Conservation (phyloP, 2,113 vertebrate genomes). For the Oryctolagus cuniculus region DNA sequence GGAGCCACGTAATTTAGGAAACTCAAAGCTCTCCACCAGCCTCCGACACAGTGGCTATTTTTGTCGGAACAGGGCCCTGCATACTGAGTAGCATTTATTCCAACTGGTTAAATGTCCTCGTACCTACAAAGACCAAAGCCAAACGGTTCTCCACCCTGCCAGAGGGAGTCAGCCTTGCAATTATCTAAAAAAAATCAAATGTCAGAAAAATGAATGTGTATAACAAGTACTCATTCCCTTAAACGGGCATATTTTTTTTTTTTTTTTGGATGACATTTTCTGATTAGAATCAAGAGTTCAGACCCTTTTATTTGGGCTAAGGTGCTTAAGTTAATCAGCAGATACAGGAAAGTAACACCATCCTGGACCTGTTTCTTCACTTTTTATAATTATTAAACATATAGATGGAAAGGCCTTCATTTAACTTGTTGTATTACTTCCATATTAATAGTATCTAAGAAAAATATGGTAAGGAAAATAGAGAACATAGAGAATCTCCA, state of each 20-base stretch:
- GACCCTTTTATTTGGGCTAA: not conserved
- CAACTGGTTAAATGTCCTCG: constrained; percentile 10
- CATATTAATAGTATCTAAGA: constrained; percentile 4
- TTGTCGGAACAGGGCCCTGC: constrained; percentile 17
- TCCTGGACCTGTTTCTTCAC: not conserved
- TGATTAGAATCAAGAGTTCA: not conserved
- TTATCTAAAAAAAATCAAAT: constrained; percentile 9
- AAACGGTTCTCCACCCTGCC: not conserved
- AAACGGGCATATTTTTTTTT: not conserved
- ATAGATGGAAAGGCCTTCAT: constrained; percentile 26
- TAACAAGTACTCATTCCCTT: not conserved
- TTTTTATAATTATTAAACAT: constrained; percentile 35
- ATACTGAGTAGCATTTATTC: constrained; percentile 46
- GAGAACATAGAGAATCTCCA: constrained; percentile 7
- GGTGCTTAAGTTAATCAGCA: not conserved
- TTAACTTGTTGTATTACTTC: not conserved
- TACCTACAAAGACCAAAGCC: constrained; percentile 43
- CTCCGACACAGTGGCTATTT: not conserved
- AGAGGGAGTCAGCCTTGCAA: constrained; percentile 51
- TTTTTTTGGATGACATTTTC: constrained; percentile 4
- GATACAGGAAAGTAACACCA: not conserved
- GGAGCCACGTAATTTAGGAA: not conserved
- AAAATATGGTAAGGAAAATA: constrained; percentile 50
- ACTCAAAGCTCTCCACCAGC: not conserved
- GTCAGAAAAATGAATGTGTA: not conserved